phyloP scores from a whole-genome alignment of 1,140 invertebrate species.

The Micrasema minimum region DNA sequence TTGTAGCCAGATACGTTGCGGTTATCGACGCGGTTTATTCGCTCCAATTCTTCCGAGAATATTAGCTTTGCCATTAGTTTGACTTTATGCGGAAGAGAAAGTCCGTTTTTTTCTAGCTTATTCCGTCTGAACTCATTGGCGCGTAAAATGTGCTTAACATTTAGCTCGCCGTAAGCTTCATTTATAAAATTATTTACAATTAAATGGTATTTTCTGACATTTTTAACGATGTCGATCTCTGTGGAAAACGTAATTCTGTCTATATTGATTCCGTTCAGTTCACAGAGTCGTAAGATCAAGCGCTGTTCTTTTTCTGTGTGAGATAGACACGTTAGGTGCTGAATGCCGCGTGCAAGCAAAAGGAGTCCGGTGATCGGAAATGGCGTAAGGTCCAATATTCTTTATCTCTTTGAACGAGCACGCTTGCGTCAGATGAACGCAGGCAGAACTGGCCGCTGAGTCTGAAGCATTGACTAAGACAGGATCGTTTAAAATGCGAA shows the following conservation, averaged over 20 bases:
- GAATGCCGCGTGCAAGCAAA: slow-evolving; percentile 36
- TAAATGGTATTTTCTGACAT: slow-evolving; percentile 31
- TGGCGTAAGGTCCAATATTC: slow-evolving; percentile 42
- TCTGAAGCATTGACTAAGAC: slow-evolving; percentile 34
- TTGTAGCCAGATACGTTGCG: slow-evolving; percentile 29
- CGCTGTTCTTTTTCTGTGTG: background rate
- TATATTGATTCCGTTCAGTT: slow-evolving; percentile 31
- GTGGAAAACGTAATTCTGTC: slow-evolving; percentile 29
- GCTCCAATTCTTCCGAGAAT: slow-evolving; percentile 41
- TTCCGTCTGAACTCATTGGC: background rate
- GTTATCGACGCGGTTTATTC: slow-evolving; percentile 40
- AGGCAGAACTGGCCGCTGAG: slow-evolving; percentile 29
- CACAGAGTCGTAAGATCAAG: slow-evolving; percentile 36
- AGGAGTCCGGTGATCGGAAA: slow-evolving; percentile 46
- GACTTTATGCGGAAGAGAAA: slow-evolving; percentile 36
- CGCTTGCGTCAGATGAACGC: slow-evolving; percentile 42
- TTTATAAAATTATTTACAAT: slow-evolving; percentile 39
- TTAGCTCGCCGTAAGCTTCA: slow-evolving; percentile 25
- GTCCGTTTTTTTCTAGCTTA: slow-evolving; percentile 25
- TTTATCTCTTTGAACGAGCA: slow-evolving; percentile 24
- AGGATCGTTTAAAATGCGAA: slow-evolving; percentile 45
- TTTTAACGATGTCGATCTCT: background rate
- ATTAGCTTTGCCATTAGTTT: slow-evolving; percentile 42
- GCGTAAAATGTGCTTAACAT: slow-evolving; percentile 16
- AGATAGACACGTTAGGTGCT: slow-evolving; percentile 22